A percentile compares a stretch with the other conserved stretches of the same genome.
Conservation (phyloP, 2,888 invertebrate genomes). For the Antheraea yamamai region DNA sequence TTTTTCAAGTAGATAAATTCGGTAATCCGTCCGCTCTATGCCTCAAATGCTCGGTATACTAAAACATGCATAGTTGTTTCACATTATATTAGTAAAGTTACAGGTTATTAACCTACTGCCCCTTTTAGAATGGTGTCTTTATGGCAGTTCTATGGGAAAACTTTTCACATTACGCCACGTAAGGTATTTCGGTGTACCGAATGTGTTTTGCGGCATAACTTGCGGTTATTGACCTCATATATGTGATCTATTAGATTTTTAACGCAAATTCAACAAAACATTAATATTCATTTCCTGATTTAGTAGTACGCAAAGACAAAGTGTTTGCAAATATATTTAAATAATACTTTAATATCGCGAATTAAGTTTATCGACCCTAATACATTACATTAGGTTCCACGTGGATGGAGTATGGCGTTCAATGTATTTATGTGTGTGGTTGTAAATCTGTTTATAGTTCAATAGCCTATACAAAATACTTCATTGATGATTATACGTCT, state of each 20-base stretch:
- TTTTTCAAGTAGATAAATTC: background rate
- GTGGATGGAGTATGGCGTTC: too few species aligned
- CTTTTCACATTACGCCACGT: conserved; percentile 68
- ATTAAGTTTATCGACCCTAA: too few species aligned
- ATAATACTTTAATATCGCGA: too few species aligned
- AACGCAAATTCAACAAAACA: too few species aligned
- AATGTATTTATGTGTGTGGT: too few species aligned
- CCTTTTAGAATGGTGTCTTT: conserved; percentile 50
- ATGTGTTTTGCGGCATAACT: conserved; percentile 45
- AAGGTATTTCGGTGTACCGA: conserved; percentile 55
- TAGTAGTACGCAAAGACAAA: too few species aligned
- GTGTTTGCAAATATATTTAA: too few species aligned
- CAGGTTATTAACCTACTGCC: conserved; percentile 64
- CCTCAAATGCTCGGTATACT: conserved; percentile 16
- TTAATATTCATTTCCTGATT: too few species aligned
- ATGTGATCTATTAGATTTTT: conserved; percentile 19
- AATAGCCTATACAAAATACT: too few species aligned
- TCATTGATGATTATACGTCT: too few species aligned
- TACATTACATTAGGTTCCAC: too few species aligned
- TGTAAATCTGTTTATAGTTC: too few species aligned
- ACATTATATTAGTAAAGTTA: conserved; percentile 70
- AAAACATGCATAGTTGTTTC: conserved; percentile 54
- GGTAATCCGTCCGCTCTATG: background rate
- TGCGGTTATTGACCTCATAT: conserved; percentile 30
- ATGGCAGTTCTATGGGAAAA: conserved; percentile 64